Evolutionary conservation across 1,140 invertebrate species (phyloP).

Genomic region (Drosophila mauritiana): DNA sequence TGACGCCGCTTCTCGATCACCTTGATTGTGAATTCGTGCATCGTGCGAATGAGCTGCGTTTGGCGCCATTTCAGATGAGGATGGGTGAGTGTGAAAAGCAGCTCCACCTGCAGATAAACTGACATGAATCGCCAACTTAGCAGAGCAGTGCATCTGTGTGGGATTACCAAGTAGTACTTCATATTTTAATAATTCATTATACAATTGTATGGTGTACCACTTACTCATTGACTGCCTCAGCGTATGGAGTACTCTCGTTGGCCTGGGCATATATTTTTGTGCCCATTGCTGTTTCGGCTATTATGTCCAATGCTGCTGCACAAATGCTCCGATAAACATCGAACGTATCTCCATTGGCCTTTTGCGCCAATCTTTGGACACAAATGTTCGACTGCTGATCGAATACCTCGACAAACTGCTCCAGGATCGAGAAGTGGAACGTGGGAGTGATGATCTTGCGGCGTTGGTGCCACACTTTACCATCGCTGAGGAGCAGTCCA

Average conservation of each 20-base stretch:
- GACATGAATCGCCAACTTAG: slow-evolving; percentile 68
- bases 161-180: background rate
- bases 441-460: slow-evolving; percentile 89
- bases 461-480: slow-evolving; percentile 63
- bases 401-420: slow-evolving; percentile 91
- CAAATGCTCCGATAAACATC: slow-evolving; percentile 62
- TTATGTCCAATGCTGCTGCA: slow-evolving; percentile 79
- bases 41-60: slow-evolving; percentile 86
- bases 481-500: slow-evolving; percentile 87
- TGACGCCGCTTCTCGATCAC: slow-evolving; percentile 85
- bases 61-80: slow-evolving; percentile 85
- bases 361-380: slow-evolving; percentile 86
- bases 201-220: slow-evolving; percentile 13
- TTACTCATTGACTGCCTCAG: slow-evolving; percentile 88
- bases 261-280: slow-evolving; percentile 90
- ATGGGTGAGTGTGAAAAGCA: slow-evolving; percentile 67
- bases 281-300: slow-evolving; percentile 93
- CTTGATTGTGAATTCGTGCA: slow-evolving; percentile 89
- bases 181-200: background rate
- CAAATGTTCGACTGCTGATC: slow-evolving; percentile 90
- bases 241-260: slow-evolving; percentile 89
- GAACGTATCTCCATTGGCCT: slow-evolving; percentile 85
- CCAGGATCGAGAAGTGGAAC: slow-evolving; percentile 92
- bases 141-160: slow-evolving; percentile 58
- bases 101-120: slow-evolving; percentile 51